Conservation (phyloP, 1,140 invertebrate genomes). For the Ips typographus region DNA sequence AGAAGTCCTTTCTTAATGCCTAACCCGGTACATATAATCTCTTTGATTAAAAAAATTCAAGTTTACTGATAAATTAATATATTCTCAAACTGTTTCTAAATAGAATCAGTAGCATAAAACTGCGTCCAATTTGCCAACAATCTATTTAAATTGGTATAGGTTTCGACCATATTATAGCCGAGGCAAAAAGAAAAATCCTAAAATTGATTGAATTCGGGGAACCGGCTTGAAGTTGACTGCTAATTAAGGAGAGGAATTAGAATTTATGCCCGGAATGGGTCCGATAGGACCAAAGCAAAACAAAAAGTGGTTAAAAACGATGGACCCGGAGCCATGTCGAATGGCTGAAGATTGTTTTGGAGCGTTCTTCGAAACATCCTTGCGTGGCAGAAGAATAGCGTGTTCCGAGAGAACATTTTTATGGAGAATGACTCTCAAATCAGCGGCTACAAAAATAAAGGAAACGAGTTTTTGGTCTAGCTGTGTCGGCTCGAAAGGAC, state of each 20-base stretch:
- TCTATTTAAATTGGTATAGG: too few relatives aligned
- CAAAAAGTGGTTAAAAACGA: conserved; percentile 2
- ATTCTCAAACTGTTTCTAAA: too few relatives aligned
- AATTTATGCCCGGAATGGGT: neutral
- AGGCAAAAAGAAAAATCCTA: too few relatives aligned
- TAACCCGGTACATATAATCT: too few relatives aligned
- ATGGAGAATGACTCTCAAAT: neutral
- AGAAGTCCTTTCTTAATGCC: too few relatives aligned
- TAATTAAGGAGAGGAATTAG: neutral
- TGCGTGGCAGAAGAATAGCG: neutral
- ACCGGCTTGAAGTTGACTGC: neutral
- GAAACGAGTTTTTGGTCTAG: conserved; percentile 13
- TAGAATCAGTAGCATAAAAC: too few relatives aligned
- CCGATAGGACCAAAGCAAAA: neutral
- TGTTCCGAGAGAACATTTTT: neutral
- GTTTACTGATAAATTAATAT: too few relatives aligned
- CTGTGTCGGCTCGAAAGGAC: conserved; percentile 4
- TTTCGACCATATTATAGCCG: too few relatives aligned
- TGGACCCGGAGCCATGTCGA: neutral
- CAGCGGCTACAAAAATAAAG: neutral
- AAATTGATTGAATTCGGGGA: too few relatives aligned
- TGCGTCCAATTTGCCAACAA: too few relatives aligned
- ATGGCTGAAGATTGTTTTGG: conserved; percentile 7
- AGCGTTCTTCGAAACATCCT: neutral
- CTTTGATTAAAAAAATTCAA: too few relatives aligned